Evolutionary conservation across 2,113 vertebrate species (phyloP).

Genomic region (Archocentrus centrarchus): DNA sequence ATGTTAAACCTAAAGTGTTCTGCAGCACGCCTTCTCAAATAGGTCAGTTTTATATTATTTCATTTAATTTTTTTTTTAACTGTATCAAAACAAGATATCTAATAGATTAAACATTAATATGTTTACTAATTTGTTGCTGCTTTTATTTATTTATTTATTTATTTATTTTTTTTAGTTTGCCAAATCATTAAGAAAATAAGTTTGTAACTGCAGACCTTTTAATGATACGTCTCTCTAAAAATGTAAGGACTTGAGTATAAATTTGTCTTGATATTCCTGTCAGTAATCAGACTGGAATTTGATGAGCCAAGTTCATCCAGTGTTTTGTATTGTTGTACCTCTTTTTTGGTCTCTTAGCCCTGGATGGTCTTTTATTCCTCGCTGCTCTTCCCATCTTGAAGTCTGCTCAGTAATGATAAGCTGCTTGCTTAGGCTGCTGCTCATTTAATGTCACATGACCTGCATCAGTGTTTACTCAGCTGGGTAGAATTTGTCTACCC

Average conservation of each 20-base stretch:
- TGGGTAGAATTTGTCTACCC: background rate
- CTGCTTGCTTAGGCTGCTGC: background rate
- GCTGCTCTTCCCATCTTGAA: background rate
- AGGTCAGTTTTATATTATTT: no score
- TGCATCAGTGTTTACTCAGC: background rate
- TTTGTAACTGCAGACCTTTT: background rate
- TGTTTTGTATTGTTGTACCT: conserved; percentile 8
- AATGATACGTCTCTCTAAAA: background rate
- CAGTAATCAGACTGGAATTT: background rate
- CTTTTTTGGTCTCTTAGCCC: background rate
- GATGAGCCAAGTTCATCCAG: background rate
- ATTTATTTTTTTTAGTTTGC: background rate
- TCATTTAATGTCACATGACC: background rate
- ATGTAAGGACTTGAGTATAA: background rate
- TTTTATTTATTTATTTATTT: background rate
- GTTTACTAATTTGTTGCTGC: no score
- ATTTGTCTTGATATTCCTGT: background rate
- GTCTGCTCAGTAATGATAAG: conserved; percentile 45
- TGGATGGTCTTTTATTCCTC: background rate
- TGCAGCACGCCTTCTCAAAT: no score
- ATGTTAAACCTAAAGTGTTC: background rate
- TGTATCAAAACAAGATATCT: background rate
- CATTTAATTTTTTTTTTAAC: background rate
- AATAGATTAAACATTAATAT: no score
- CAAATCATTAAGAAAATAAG: background rate